A percentile compares a stretch with the other conserved stretches of the same genome.
phyloP scores from a whole-genome alignment of 1,140 invertebrate species.

The Zaprionus gabonicus region DNA sequence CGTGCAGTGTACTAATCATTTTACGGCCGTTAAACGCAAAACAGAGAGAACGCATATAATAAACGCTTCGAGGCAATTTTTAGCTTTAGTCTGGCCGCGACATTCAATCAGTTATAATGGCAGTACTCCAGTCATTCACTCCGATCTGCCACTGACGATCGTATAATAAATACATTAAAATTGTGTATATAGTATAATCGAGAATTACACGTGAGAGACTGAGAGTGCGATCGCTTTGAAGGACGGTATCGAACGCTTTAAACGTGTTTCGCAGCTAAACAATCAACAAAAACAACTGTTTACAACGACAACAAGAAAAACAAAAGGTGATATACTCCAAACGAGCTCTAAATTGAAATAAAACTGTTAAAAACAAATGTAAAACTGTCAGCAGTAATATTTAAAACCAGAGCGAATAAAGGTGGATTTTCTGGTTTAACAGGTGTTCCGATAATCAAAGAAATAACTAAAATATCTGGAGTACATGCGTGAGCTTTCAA shows the following conservation, averaged over 20 bases:
- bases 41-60: slow-evolving; percentile 23
- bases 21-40: not conserved
- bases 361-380: slow-evolving; percentile 1
- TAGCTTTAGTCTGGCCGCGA: slow-evolving; percentile 54
- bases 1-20: not conserved
- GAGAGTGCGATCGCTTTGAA: slow-evolving; percentile 10
- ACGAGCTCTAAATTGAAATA: slow-evolving; percentile 6
- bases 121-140: slow-evolving; percentile 14
- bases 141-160: slow-evolving; percentile 36
- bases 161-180: not conserved
- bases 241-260: slow-evolving; percentile 45
- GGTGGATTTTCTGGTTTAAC: not conserved
- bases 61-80: slow-evolving; percentile 17
- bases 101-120: slow-evolving; percentile 55
- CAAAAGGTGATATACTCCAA: slow-evolving; percentile 62
- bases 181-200: slow-evolving; percentile 15
- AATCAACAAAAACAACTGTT: slow-evolving; percentile 22
- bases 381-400: not conserved
- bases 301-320: not conserved
- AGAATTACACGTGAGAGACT: not conserved
- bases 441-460: not conserved
- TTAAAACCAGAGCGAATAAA: not conserved
- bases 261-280: slow-evolving; percentile 54
- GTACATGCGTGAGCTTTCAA: not conserved
- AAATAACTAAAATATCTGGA: not conserved